A percentile compares a stretch with the other conserved stretches of the same genome.
These are phyloP conservation scores for Scytalopus superciliaris DNA, from an alignment of 2,113 vertebrate genomes.

Conservation along the genomic window DNA sequence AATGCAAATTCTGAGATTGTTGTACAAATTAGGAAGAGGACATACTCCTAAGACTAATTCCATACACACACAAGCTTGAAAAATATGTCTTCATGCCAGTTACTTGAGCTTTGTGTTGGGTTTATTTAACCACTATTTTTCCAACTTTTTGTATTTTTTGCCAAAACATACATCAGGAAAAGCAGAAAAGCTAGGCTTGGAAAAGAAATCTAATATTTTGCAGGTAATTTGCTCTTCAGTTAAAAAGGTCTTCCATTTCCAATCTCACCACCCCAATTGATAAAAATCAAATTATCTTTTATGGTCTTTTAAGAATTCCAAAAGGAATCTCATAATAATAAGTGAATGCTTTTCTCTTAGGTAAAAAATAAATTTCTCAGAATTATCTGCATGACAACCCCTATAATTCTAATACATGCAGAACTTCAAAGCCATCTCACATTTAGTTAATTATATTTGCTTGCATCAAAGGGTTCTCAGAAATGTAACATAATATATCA, in stretches of 20 bases:
- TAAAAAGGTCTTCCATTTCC: background rate
- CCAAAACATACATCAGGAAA: background rate
- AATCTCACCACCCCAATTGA: background rate
- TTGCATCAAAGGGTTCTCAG: background rate
- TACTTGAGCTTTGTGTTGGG: background rate
- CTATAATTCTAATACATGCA: background rate
- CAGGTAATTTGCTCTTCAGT: background rate
- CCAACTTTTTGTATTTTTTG: background rate
- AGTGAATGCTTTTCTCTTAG: background rate
- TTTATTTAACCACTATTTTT: background rate
- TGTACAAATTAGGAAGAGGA: background rate
- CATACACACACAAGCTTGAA: background rate
- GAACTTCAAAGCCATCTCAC: slow-evolving; percentile 18
- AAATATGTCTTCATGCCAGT: background rate
- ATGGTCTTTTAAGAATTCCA: background rate
- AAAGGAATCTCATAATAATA: background rate
- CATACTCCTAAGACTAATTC: background rate
- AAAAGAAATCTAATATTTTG: background rate
- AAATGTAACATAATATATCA: background rate
- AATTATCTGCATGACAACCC: background rate
- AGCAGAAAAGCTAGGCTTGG: background rate
- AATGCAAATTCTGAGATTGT: background rate
- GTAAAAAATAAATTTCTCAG: background rate
- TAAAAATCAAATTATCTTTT: background rate
- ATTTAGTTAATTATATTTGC: slow-evolving; percentile 3